These are phyloP conservation scores for Ctenosaura bakeri DNA, from an alignment of 2,797 vertebrate genomes.

Conservation along the genomic window DNA sequence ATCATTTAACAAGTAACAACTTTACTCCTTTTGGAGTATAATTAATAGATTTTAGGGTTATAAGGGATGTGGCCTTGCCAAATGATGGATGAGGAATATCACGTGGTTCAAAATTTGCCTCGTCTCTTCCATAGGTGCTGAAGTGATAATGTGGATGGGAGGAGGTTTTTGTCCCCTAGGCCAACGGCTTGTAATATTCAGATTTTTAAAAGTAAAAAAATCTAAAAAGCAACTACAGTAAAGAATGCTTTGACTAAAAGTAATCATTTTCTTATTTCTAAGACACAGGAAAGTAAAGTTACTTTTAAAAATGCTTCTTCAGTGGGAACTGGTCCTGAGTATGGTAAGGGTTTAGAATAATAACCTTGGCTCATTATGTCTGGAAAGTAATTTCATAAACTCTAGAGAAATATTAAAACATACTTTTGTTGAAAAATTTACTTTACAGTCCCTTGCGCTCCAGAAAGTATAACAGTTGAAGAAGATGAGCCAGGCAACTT, in stretches of 20 bases:
- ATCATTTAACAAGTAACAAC: neutral
- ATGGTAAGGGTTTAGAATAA: neutral
- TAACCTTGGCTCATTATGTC: neutral
- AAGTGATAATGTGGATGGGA: neutral
- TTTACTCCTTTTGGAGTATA: neutral
- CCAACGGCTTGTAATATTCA: neutral
- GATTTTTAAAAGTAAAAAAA: neutral
- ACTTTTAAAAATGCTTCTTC: neutral
- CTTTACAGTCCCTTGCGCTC: conserved; percentile 89
- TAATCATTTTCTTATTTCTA: no score
- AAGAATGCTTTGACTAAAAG: neutral
- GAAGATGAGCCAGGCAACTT: conserved; percentile 83
- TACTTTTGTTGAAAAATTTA: neutral
- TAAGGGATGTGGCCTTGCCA: neutral
- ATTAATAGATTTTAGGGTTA: neutral
- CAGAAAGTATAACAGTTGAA: conserved; percentile 79
- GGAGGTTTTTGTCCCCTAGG: neutral
- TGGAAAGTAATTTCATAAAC: neutral
- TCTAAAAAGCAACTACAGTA: neutral
- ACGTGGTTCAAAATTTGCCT: neutral
- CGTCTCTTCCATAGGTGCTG: neutral
- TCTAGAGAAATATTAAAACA: neutral
- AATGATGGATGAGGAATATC: neutral
- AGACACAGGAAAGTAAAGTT: neutral
- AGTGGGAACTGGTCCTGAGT: neutral